Conservation (phyloP, 2,113 vertebrate genomes). For the Heteronetta atricapilla region DNA sequence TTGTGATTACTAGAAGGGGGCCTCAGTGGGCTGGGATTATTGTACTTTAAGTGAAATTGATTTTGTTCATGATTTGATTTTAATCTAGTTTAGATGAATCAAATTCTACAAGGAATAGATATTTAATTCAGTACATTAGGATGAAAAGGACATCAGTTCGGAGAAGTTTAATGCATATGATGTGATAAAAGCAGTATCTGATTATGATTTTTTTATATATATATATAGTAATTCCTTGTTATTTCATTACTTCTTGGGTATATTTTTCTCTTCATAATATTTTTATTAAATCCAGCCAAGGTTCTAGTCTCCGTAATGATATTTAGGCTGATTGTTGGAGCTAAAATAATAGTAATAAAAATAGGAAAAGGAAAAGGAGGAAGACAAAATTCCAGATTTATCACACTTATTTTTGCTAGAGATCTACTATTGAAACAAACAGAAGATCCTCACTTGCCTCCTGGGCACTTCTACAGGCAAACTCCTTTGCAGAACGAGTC, state of each 20-base stretch:
- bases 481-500: slow-evolving; percentile 32
- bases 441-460: accelerated
- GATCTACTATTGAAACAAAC: slow-evolving; percentile 12
- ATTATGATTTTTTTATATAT: slow-evolving; percentile 75
- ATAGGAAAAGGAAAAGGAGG: background rate
- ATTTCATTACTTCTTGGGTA: slow-evolving; percentile 71
- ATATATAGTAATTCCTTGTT: slow-evolving; percentile 75
- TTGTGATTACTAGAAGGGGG: slow-evolving; percentile 76
- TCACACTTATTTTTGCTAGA: background rate
- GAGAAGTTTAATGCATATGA: slow-evolving; percentile 80
- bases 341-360: slow-evolving; percentile 7
- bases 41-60: slow-evolving; percentile 85
- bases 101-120: slow-evolving; percentile 83
- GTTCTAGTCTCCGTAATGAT: slow-evolving; percentile 29
- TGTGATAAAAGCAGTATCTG: slow-evolving; percentile 79
- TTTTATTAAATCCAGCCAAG: slow-evolving; percentile 59
- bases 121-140: slow-evolving; percentile 85
- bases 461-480: background rate
- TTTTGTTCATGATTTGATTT: slow-evolving; percentile 86
- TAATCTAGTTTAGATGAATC: slow-evolving; percentile 85
- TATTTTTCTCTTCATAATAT: slow-evolving; percentile 49
- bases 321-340: background rate
- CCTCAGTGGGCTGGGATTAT: slow-evolving; percentile 81
- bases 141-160: slow-evolving; percentile 83
- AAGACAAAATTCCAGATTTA: slow-evolving; percentile 12